A percentile compares a stretch with the other conserved stretches of the same genome.
These are phyloP conservation scores for Saturnia pavonia DNA, from an alignment of 2,888 invertebrate genomes.

Conservation along the genomic window DNA sequence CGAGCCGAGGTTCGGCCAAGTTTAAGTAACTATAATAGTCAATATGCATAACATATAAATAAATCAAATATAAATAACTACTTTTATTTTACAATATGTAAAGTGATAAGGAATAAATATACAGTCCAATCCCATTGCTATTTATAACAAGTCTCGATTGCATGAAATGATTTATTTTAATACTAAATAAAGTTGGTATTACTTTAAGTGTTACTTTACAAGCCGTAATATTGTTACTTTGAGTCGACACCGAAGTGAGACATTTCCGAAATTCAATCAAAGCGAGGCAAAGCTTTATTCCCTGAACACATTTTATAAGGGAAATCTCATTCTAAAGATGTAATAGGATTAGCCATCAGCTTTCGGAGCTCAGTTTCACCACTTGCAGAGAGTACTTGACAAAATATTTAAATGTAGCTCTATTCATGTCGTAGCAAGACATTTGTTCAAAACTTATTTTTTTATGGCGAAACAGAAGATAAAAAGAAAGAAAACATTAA, in stretches of 20 bases:
- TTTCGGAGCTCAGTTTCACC: conserved; percentile 13
- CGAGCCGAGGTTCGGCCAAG: too few relatives aligned
- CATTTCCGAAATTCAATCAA: conserved; percentile 23
- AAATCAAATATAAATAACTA: too few relatives aligned
- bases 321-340: conserved; percentile 37
- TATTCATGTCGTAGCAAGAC: background rate
- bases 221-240: conserved; percentile 17
- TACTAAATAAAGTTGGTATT: background rate
- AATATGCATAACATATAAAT: too few relatives aligned
- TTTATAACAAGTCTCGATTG: too few relatives aligned
- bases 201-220: conserved; percentile 13
- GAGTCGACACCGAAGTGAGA: conserved; percentile 17
- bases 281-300: conserved; percentile 25
- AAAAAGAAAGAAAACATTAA: too few relatives aligned
- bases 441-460: background rate
- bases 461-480: background rate
- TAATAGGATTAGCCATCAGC: conserved; percentile 34
- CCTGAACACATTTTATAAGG: conserved; percentile 34
- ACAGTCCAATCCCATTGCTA: too few relatives aligned
- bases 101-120: too few relatives aligned
- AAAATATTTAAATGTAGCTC: background rate
- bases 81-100: too few relatives aligned
- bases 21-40: too few relatives aligned
- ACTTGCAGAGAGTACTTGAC: conserved; percentile 1
- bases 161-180: background rate